Evolutionary conservation across 2,113 vertebrate genomes (phyloP).

Genomic region (Fulmarus glacialis): DNA sequence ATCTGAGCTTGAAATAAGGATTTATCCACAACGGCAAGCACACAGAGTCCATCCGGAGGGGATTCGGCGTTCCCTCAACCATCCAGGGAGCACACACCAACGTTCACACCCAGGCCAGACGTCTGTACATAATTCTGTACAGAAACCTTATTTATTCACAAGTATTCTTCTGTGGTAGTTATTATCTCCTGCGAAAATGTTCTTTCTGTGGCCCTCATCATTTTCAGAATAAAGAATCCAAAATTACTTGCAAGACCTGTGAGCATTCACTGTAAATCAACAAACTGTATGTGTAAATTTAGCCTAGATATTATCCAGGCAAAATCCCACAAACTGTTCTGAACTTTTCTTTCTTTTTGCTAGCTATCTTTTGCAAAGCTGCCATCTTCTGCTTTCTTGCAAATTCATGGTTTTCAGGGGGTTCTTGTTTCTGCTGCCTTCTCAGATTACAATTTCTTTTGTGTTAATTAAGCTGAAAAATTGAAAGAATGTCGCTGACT

Average conservation of each 20-base stretch:
- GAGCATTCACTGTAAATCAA: neutral
- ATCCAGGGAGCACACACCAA: neutral
- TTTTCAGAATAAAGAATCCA: neutral
- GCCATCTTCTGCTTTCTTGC: constrained; percentile 48
- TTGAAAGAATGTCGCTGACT: constrained; percentile 77
- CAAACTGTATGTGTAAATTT: neutral
- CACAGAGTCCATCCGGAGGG: neutral
- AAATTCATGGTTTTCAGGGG: constrained; percentile 57
- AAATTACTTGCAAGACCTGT: neutral
- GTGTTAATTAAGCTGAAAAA: constrained; percentile 77
- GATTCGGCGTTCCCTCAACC: neutral
- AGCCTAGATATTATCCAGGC: neutral
- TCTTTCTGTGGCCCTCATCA: neutral
- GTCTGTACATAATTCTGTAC: neutral
- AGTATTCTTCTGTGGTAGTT: neutral
- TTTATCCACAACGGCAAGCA: neutral
- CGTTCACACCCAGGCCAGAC: neutral
- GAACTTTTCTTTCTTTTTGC: neutral
- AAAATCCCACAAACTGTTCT: neutral
- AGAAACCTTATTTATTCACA: neutral
- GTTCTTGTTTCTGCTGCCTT: constrained; percentile 63
- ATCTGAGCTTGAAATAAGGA: neutral
- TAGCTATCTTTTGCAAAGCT: constrained; percentile 23
- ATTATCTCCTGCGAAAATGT: neutral
- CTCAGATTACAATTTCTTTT: constrained; percentile 76